These are phyloP conservation scores for Nephila pilipes DNA, from an alignment of 1,140 invertebrate species.

Conservation along the genomic window DNA sequence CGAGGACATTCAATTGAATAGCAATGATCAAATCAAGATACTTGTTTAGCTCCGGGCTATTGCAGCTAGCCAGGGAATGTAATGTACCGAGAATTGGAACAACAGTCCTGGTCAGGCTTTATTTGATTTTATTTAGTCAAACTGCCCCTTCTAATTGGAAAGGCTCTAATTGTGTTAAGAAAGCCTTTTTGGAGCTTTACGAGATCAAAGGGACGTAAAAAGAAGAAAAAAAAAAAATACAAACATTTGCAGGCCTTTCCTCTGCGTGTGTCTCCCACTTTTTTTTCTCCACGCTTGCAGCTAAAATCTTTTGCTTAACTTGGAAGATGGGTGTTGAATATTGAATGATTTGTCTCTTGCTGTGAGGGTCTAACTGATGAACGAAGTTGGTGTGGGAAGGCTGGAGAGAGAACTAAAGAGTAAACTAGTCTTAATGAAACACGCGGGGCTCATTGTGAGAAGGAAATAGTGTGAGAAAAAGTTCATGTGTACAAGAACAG, in stretches of 20 bases:
- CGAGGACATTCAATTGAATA: constrained; percentile 49
- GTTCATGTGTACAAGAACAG: too few species aligned
- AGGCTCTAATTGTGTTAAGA: constrained; percentile 68
- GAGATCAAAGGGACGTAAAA: constrained; percentile 55
- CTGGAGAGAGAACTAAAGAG: background rate
- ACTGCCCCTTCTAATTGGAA: constrained; percentile 68
- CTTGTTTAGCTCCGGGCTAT: constrained; percentile 16
- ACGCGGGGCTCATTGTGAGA: background rate
- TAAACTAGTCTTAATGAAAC: background rate
- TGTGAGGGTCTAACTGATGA: constrained; percentile 1
- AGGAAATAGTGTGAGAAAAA: too few species aligned
- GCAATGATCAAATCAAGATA: constrained; percentile 59
- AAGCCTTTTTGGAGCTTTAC: constrained; percentile 41
- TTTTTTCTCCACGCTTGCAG: background rate
- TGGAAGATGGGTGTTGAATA: constrained; percentile 42
- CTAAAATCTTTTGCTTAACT: constrained; percentile 46
- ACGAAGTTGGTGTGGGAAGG: background rate
- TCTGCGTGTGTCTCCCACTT: background rate
- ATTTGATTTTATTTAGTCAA: constrained; percentile 70
- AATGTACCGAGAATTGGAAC: constrained; percentile 59
- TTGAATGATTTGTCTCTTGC: constrained; percentile 45
- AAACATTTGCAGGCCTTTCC: background rate
- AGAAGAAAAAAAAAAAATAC: background rate
- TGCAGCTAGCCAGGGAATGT: background rate
- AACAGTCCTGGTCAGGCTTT: constrained; percentile 19